These are phyloP conservation scores for Pteropus alecto DNA, from an alignment of 2,113 vertebrate genomes.

Conservation along the genomic window DNA sequence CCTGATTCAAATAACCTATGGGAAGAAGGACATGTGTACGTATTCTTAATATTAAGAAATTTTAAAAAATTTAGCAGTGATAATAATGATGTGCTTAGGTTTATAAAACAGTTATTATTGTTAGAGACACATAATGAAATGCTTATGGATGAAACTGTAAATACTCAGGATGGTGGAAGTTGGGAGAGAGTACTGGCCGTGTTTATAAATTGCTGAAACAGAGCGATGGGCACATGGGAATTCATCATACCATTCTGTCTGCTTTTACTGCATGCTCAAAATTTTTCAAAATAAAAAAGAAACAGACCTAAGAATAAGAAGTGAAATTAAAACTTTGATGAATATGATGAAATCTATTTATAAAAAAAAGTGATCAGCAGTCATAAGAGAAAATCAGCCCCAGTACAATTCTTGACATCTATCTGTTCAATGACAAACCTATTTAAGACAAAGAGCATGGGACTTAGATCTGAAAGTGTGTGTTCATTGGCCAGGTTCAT, in stretches of 20 bases:
- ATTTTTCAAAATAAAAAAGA: not conserved
- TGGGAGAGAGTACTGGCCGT: not conserved
- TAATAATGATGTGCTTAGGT: not conserved
- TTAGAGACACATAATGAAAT: not conserved
- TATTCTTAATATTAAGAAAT: not conserved
- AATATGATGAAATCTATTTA: not conserved
- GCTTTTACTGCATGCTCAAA: not conserved
- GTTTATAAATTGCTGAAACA: not conserved
- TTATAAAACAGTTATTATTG: not conserved
- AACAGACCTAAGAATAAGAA: not conserved
- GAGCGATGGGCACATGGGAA: not conserved
- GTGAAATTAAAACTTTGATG: not conserved
- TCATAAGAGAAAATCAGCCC: not conserved
- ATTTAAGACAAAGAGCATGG: not conserved
- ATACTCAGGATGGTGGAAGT: not conserved
- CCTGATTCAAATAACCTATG: not conserved
- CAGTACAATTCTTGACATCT: too few relatives aligned
- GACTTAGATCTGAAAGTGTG: not conserved
- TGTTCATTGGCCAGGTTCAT: not conserved
- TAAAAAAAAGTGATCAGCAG: not conserved
- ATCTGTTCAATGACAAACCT: not conserved
- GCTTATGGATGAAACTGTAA: not conserved
- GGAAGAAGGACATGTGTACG: not conserved
- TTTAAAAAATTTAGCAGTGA: not conserved
- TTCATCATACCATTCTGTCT: not conserved